Evolutionary conservation across 2,888 invertebrate species (phyloP).

Genomic region (Plebejus melissa): DNA sequence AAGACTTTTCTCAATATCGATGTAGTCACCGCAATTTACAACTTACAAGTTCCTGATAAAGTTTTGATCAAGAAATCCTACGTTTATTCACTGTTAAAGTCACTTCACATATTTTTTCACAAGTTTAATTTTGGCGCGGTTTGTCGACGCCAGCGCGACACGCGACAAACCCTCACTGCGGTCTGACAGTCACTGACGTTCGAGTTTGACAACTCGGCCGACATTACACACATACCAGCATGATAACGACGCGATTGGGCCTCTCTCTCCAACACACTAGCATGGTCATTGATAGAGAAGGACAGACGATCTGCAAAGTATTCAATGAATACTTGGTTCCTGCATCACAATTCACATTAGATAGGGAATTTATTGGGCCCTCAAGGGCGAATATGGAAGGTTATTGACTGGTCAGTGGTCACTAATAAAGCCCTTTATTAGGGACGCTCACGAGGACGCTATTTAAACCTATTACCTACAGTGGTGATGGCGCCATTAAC

Average conservation of each 20-base stretch:
- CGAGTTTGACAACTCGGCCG: constrained; percentile 24
- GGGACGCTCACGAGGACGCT: neutral
- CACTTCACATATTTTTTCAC: constrained; percentile 29
- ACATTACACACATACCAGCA: constrained; percentile 21
- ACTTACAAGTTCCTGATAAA: neutral
- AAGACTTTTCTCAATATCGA: neutral
- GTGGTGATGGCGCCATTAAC: neutral
- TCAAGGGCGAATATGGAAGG: constrained; percentile 27
- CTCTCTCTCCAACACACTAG: constrained; percentile 44
- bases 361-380: constrained; percentile 25
- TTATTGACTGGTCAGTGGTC: constrained; percentile 26
- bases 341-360: neutral
- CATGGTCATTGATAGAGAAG: constrained; percentile 62
- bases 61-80: neutral
- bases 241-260: constrained; percentile 35
- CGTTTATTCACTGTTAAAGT: constrained; percentile 45
- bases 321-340: constrained; percentile 55
- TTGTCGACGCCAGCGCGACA: constrained; percentile 33
- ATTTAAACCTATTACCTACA: neutral
- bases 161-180: constrained; percentile 53
- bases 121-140: constrained; percentile 28
- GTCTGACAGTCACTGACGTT: constrained; percentile 55
- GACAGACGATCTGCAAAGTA: constrained; percentile 55
- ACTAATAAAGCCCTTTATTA: constrained; percentile 13
- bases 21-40: constrained; percentile 63